Evolutionary conservation across 2,113 vertebrate genomes (phyloP).

Genomic region (Aegithalos caudatus): DNA sequence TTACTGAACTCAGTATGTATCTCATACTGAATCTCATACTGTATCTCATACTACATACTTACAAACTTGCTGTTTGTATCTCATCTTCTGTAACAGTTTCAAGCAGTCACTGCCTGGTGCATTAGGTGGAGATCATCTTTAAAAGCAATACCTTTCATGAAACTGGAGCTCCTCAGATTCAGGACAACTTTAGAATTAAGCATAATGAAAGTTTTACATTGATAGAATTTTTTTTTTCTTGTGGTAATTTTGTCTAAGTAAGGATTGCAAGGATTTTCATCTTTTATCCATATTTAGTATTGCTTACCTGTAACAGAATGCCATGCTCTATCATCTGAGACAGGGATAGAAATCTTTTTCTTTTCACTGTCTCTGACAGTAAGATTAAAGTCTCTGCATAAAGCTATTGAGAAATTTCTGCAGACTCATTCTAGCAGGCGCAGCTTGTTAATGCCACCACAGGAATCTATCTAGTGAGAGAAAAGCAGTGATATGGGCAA

Average conservation of each 20-base stretch:
- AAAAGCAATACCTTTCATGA: neutral
- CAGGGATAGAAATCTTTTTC: neutral
- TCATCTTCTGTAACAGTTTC: neutral
- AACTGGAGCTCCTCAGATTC: neutral
- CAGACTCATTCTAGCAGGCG: conserved; percentile 24
- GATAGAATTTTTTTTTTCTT: neutral
- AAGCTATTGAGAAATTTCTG: conserved; percentile 14
- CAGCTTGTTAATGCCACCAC: conserved; percentile 7
- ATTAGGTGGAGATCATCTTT: neutral
- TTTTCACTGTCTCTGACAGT: neutral
- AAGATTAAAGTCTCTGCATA: neutral
- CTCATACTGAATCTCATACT: too few relatives aligned
- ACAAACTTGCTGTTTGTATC: neutral
- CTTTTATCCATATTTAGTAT: neutral
- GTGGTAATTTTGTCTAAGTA: neutral
- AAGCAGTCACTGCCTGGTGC: neutral
- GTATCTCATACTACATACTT: too few relatives aligned
- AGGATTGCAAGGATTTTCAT: neutral
- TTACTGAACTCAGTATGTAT: neutral
- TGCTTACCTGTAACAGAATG: neutral
- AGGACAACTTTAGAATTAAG: neutral
- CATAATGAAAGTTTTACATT: neutral
- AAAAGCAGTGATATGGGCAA: neutral
- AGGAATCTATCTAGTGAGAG: neutral
- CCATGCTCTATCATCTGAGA: neutral